Percentiles rank a stretch among this genome's conserved stretches.
These are phyloP conservation scores for Selenia dentaria DNA, from an alignment of 2,888 invertebrate species.

Conservation along the genomic window DNA sequence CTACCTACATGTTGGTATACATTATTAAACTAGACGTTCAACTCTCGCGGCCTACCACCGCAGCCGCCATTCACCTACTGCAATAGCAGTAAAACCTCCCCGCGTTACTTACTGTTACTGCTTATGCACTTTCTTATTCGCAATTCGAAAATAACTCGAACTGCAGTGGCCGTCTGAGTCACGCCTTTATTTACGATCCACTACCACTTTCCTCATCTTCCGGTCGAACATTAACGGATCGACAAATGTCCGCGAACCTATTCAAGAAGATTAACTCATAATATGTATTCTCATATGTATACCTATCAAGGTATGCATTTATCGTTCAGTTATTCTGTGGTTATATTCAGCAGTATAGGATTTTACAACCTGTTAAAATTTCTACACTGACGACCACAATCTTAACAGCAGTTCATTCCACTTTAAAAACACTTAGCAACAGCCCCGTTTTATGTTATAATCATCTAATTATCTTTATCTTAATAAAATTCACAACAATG, in stretches of 20 bases:
- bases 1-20: too few relatives aligned
- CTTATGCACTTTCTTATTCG: constrained; percentile 76
- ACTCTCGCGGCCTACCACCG: too few relatives aligned
- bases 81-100: constrained; percentile 15
- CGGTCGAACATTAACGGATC: constrained; percentile 46
- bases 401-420: neutral
- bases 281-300: constrained; percentile 38
- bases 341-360: constrained; percentile 37
- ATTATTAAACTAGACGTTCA: too few relatives aligned
- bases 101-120: constrained; percentile 16
- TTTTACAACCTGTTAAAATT: constrained; percentile 21
- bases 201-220: constrained; percentile 56
- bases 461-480: constrained; percentile 15
- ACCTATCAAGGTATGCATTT: too few relatives aligned
- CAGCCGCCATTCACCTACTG: too few relatives aligned
- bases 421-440: constrained; percentile 5
- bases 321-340: too few relatives aligned
- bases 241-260: constrained; percentile 50
- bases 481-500: constrained; percentile 29
- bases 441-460: constrained; percentile 9
- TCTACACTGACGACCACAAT: constrained; percentile 5
- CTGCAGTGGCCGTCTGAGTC: constrained; percentile 54
- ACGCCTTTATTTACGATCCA: constrained; percentile 70
- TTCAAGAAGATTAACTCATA: constrained; percentile 33
- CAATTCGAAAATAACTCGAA: constrained; percentile 73